Evolutionary conservation across 37 sponge, comb jelly and placozoan species (phyloP).

Genomic region (Bolinopsis microptera): DNA sequence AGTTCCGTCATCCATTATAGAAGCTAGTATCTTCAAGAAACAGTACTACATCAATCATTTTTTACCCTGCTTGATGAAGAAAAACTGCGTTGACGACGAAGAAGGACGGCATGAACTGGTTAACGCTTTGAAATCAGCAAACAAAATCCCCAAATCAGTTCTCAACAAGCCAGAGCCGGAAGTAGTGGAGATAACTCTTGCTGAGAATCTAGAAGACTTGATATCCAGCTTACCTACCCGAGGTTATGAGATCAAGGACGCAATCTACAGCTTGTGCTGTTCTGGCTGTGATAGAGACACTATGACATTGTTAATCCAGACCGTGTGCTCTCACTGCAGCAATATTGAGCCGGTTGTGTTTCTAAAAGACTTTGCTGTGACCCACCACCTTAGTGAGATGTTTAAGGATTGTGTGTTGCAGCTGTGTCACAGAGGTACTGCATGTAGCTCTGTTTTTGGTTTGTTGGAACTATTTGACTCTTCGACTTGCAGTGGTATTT

Average conservation of each 20-base stretch:
- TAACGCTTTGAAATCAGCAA: not conserved
- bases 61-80: not conserved
- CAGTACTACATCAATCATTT: slow-evolving; percentile 63
- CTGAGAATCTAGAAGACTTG: not conserved
- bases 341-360: not conserved
- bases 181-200: not conserved
- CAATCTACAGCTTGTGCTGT: not conserved
- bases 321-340: not conserved
- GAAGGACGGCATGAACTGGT: not conserved
- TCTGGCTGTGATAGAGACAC: not conserved
- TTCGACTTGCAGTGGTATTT: not conserved
- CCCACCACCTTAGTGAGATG: not conserved
- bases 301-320: not conserved
- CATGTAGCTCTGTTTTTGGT: too few relatives aligned
- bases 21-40: slow-evolving; percentile 64
- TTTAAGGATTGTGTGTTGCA: not conserved
- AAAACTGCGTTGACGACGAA: slow-evolving; percentile 7
- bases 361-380: not conserved
- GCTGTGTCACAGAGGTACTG: not conserved
- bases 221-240: not conserved
- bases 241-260: not conserved
- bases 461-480: not conserved
- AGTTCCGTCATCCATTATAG: slow-evolving; percentile 11
- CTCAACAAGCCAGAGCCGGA: not conserved
- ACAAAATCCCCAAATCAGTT: slow-evolving; percentile 48